Evolutionary conservation across 2,113 vertebrate species (phyloP).

Genomic region (Pedionomus torquatus): DNA sequence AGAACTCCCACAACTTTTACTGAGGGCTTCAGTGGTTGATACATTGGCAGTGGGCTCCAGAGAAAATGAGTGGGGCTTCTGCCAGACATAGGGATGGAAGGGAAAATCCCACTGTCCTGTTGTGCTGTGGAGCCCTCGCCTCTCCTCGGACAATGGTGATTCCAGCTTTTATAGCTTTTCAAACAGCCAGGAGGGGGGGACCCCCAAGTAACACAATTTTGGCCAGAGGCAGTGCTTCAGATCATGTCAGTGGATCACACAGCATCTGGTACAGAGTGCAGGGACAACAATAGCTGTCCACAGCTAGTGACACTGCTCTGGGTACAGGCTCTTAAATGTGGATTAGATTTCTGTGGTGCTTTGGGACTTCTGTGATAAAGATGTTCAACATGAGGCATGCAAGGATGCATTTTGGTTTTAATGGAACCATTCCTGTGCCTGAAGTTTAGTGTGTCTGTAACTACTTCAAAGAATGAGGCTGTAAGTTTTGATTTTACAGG

Average conservation of each 20-base stretch:
- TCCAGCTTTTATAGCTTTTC: background rate
- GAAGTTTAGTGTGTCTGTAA: background rate
- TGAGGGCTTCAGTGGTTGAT: background rate
- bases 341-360: background rate
- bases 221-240: background rate
- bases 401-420: background rate
- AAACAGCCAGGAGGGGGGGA: background rate
- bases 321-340: background rate
- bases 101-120: background rate
- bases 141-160: accelerated
- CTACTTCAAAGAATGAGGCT: background rate
- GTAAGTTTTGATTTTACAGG: background rate
- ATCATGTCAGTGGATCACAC: accelerated
- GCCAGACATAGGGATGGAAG: background rate
- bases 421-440: background rate
- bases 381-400: background rate
- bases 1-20: background rate
- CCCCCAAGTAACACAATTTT: background rate
- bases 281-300: accelerated
- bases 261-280: background rate
- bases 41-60: background rate
- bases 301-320: background rate
- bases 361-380: background rate
- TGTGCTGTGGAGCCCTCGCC: accelerated
- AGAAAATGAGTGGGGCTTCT: background rate